Evolutionary conservation across 2,113 vertebrate species (phyloP).

Genomic region (Poeciliopsis turrubarensis): DNA sequence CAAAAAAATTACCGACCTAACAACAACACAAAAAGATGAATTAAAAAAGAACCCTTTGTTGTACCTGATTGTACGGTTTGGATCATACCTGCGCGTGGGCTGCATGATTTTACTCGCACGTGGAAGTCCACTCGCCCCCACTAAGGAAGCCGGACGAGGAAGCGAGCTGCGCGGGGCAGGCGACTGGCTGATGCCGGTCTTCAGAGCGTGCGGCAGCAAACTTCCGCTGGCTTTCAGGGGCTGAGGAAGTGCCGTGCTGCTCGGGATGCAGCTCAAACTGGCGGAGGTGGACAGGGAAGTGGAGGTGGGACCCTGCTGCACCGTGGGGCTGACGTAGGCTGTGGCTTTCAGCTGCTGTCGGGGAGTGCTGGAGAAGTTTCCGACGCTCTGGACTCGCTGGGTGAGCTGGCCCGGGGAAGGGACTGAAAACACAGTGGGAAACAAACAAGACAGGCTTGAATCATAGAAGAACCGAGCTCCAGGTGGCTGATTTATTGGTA

Average conservation of each 20-base stretch:
- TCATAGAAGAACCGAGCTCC: conserved; percentile 2
- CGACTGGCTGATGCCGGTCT: conserved; percentile 72
- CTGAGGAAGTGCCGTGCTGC: conserved; percentile 82
- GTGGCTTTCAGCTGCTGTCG: conserved; percentile 93
- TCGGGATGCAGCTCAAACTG: conserved; percentile 83
- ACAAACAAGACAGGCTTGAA: background rate
- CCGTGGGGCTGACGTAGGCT: conserved; percentile 94
- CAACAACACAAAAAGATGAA: no score
- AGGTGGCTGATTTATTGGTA: conserved; percentile 13
- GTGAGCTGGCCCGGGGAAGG: conserved; percentile 91
- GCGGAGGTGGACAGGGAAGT: conserved; percentile 79
- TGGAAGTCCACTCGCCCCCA: conserved; percentile 85
- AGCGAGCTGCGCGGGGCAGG: conserved; percentile 86
- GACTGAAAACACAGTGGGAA: conserved; percentile 75
- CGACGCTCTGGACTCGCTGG: conserved; percentile 91
- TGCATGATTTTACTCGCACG: conserved; percentile 91
- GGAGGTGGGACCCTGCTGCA: conserved; percentile 87
- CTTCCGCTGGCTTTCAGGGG: conserved; percentile 85
- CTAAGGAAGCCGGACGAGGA: conserved; percentile 89
- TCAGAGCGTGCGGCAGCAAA: conserved; percentile 82
- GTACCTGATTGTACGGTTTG: background rate
- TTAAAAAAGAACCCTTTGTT: no score
- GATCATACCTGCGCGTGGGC: conserved; percentile 89
- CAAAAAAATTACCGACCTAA: no score
- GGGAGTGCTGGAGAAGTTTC: conserved; percentile 86